Evolutionary conservation across 2,113 vertebrate species (phyloP).

Genomic region (Nothoprocta pentlandii): DNA sequence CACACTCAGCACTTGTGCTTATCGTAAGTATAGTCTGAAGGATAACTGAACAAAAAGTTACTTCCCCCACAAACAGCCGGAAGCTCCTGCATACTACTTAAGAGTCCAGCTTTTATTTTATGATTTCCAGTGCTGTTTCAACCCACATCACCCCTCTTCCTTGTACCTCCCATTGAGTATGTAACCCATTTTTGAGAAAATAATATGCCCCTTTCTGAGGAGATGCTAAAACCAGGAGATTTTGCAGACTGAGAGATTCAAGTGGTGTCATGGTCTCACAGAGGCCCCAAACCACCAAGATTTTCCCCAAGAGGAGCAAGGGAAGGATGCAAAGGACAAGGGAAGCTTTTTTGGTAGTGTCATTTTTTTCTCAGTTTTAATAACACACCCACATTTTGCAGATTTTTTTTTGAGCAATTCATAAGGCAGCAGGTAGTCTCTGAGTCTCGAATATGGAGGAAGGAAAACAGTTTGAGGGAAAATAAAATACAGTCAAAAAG

Average conservation of each 20-base stretch:
- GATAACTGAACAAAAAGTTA: neutral
- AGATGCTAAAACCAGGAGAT: neutral
- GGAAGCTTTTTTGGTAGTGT: neutral
- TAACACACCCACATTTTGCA: neutral
- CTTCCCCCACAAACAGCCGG: neutral
- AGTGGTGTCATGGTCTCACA: neutral
- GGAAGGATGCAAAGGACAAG: neutral
- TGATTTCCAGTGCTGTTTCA: neutral
- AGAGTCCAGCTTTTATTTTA: neutral
- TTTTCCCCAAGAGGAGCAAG: neutral
- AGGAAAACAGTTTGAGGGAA: neutral
- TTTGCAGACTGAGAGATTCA: neutral
- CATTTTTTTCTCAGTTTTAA: neutral
- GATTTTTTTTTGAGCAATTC: neutral
- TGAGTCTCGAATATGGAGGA: neutral
- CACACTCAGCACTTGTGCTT: neutral
- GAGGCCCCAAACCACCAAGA: neutral
- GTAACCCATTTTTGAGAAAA: neutral
- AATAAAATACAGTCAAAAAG: neutral
- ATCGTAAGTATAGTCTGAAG: neutral
- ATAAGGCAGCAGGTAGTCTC: neutral
- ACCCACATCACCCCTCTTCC: neutral
- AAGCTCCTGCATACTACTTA: neutral
- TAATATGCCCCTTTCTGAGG: neutral
- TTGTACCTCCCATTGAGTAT: neutral